Percentiles rank a stretch among this genome's conserved stretches.
Evolutionary conservation across 2,888 invertebrate species (phyloP).

Genomic region (Lasioglossum pauxillum): DNA sequence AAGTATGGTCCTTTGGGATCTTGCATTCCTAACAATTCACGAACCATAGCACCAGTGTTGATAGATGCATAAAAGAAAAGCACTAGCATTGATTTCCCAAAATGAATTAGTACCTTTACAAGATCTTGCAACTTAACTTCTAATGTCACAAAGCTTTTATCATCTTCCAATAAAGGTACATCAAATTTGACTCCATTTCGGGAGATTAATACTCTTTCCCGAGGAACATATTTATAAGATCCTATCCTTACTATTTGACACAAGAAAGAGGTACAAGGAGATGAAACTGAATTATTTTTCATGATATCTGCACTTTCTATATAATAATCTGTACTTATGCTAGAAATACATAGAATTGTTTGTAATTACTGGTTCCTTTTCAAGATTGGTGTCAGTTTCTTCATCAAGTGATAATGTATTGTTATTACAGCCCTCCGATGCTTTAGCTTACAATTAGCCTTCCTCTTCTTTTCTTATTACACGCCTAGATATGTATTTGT

Average conservation of each 20-base stretch:
- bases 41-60: constrained; percentile 89
- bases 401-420: too few species aligned
- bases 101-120: constrained; percentile 91
- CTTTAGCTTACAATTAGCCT: too few species aligned
- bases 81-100: constrained; percentile 91
- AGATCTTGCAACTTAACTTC: constrained; percentile 90
- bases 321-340: too few species aligned
- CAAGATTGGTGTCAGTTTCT: too few species aligned
- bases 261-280: constrained; percentile 86
- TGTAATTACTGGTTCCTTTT: too few species aligned
- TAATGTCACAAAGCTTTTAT: constrained; percentile 85
- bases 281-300: constrained; percentile 81
- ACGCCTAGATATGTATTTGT: background rate
- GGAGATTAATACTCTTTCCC: constrained; percentile 88
- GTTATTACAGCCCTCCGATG: too few species aligned
- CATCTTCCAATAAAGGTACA: constrained; percentile 84
- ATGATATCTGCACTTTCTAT: too few species aligned
- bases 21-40: constrained; percentile 90
- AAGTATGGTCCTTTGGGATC: constrained; percentile 85
- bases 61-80: constrained; percentile 93
- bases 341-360: too few species aligned
- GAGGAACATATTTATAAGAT: constrained; percentile 92
- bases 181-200: constrained; percentile 83
- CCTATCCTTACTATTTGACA: constrained; percentile 94
- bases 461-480: background rate